These are phyloP conservation scores for Phytoseiulus persimilis DNA, from an alignment of 2,888 invertebrate species.

Conservation along the genomic window DNA sequence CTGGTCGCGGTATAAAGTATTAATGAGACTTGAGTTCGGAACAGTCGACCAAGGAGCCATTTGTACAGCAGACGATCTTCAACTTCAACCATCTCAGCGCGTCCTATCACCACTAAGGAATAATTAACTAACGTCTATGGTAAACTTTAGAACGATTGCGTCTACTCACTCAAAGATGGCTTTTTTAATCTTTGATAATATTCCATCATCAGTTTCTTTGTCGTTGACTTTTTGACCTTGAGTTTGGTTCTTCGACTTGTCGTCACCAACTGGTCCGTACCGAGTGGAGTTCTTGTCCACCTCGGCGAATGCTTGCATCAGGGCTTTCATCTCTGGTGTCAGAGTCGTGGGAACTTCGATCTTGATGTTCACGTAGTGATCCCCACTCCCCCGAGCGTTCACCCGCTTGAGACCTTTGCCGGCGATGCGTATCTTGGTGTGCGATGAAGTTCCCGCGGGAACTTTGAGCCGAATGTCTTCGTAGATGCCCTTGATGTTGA, in stretches of 20 bases:
- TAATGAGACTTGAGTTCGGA: not conserved
- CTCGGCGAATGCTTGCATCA: conserved; percentile 38
- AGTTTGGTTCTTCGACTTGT: conserved; percentile 50
- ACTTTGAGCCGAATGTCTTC: conserved; percentile 76
- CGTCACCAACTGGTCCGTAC: conserved; percentile 26
- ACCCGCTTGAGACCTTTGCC: conserved; percentile 89
- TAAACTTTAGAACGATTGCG: not conserved
- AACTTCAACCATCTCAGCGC: not conserved
- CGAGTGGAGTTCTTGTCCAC: conserved; percentile 38
- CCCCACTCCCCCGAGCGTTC: conserved; percentile 80
- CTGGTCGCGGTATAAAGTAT: not conserved
- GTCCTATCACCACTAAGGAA: not conserved
- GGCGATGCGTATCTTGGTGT: conserved; percentile 69
- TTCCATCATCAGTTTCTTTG: conserved; percentile 53
- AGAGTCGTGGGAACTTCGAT: conserved; percentile 70
- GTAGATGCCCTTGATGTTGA: conserved; percentile 84
- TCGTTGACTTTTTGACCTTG: conserved; percentile 47
- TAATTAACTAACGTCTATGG: not conserved
- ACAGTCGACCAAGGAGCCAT: not conserved
- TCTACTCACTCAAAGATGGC: conserved; percentile 55
- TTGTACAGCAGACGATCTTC: not conserved
- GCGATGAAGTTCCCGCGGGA: conserved; percentile 83
- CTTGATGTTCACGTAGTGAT: conserved; percentile 90
- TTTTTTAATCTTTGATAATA: conserved; percentile 58
- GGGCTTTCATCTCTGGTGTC: conserved; percentile 46